Evolutionary conservation across 2,888 invertebrate species (phyloP).

Genomic region (Pachliopta kotzebuea): DNA sequence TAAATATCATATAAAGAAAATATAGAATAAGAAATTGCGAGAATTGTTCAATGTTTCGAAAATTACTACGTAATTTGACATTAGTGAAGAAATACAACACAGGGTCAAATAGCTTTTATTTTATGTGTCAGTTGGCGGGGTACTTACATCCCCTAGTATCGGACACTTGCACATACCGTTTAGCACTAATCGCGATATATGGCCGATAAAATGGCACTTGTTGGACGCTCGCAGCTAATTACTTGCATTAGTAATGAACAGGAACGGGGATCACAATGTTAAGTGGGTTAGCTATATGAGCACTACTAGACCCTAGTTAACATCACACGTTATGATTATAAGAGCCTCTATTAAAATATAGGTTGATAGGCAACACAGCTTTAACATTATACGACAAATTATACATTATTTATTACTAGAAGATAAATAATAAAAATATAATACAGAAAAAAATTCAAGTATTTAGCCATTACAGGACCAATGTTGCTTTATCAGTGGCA

Average conservation of each 20-base stretch:
- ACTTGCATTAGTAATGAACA: slow-evolving; percentile 72
- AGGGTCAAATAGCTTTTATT: slow-evolving; percentile 53
- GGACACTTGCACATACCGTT: slow-evolving; percentile 48
- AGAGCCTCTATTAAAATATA: slow-evolving; percentile 21
- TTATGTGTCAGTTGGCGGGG: slow-evolving; percentile 41
- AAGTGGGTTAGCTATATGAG: slow-evolving; percentile 36
- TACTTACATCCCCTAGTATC: slow-evolving; percentile 44
- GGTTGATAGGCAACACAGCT: background rate
- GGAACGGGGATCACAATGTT: slow-evolving; percentile 45
- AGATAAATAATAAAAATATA: no score
- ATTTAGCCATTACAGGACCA: no score
- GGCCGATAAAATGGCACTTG: slow-evolving; percentile 61
- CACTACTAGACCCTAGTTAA: slow-evolving; percentile 46
- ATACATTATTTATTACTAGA: no score
- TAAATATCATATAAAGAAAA: background rate
- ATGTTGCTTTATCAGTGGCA: no score
- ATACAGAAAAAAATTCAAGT: no score
- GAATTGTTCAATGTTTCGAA: slow-evolving; percentile 27
- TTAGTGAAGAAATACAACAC: slow-evolving; percentile 63
- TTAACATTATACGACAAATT: no score
- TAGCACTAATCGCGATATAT: slow-evolving; percentile 72
- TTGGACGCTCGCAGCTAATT: slow-evolving; percentile 64
- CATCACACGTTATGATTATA: slow-evolving; percentile 50
- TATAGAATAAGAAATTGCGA: background rate
- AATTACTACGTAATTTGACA: slow-evolving; percentile 48